A percentile compares a stretch with the other conserved stretches of the same genome.
Evolutionary conservation across 2,797 vertebrate species (phyloP).

Genomic region (Coilia nasus): DNA sequence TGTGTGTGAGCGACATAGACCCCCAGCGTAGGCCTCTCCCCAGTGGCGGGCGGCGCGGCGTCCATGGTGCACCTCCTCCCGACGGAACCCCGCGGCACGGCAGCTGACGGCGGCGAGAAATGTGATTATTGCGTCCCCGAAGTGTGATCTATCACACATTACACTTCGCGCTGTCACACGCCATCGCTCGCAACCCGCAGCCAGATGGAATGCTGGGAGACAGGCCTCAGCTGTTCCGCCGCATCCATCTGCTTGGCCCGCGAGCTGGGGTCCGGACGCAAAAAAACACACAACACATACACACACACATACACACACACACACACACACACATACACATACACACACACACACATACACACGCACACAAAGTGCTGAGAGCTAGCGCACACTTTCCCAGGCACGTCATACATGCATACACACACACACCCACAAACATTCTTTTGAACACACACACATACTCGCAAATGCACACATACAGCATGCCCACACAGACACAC

Average conservation of each 20-base stretch:
- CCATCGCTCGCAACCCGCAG: slow-evolving; percentile 75
- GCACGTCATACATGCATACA: slow-evolving; percentile 35
- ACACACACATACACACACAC: not conserved
- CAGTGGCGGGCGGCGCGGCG: not conserved
- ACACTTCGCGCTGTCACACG: slow-evolving; percentile 79
- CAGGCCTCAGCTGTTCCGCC: slow-evolving; percentile 72
- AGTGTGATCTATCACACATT: slow-evolving; percentile 86
- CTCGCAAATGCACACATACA: slow-evolving; percentile 59
- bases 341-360: slow-evolving; percentile 47
- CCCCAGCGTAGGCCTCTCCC: too few relatives aligned
- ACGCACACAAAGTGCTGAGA: too few relatives aligned
- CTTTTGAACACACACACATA: not conserved
- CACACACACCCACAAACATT: not conserved
- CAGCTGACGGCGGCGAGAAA: slow-evolving; percentile 81
- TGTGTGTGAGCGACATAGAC: slow-evolving; percentile 14
- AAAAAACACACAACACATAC: not conserved
- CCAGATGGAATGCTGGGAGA: slow-evolving; percentile 80
- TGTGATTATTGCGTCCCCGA: slow-evolving; percentile 84
- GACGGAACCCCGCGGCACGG: slow-evolving; percentile 78
- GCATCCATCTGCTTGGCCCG: slow-evolving; percentile 42
- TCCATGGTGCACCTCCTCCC: slow-evolving; percentile 35
- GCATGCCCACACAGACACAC: not conserved
- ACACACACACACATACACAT: slow-evolving; percentile 48
- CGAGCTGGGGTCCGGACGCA: slow-evolving; percentile 28
- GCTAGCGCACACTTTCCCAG: slow-evolving; percentile 58